Evolutionary conservation across 2,113 vertebrate genomes (phyloP).

Genomic region (Centropus unirufus): DNA sequence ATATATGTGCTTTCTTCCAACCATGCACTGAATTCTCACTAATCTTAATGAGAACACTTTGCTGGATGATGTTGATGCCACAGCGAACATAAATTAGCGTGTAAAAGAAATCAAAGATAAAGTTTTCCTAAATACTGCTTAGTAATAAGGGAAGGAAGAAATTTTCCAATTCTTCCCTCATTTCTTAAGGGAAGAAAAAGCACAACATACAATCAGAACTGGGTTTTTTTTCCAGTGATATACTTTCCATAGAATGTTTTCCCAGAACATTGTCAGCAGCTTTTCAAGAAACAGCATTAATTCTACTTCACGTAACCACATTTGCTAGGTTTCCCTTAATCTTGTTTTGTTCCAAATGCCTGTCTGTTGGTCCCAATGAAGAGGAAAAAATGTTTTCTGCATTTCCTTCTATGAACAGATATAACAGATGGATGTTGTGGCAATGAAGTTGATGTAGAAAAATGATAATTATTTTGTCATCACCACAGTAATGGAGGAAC

Average conservation of each 20-base stretch:
- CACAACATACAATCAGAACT: not conserved
- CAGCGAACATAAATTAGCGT: not conserved
- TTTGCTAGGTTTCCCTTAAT: not conserved
- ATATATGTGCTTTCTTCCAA: not conserved
- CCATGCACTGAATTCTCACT: not conserved
- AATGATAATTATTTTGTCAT: not conserved
- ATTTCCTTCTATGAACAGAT: not conserved
- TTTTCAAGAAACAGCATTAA: not conserved
- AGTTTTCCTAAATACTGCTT: not conserved
- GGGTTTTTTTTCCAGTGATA: not conserved
- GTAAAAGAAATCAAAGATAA: not conserved
- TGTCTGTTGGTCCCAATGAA: not conserved
- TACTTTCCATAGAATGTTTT: not conserved
- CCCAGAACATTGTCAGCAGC: not conserved
- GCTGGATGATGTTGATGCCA: not conserved
- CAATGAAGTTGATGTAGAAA: not conserved
- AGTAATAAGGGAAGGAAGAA: not conserved
- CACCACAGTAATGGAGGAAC: not conserved
- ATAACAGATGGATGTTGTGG: not conserved
- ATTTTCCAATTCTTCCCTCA: not conserved
- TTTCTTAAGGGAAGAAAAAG: conserved; percentile 35
- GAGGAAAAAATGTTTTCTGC: not conserved
- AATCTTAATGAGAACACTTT: not conserved
- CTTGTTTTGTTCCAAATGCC: not conserved
- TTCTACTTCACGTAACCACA: not conserved